Percentiles rank a stretch among this genome's conserved stretches.
Evolutionary conservation across 1,140 invertebrate genomes (phyloP).

Genomic region (Spodoptera litura): DNA sequence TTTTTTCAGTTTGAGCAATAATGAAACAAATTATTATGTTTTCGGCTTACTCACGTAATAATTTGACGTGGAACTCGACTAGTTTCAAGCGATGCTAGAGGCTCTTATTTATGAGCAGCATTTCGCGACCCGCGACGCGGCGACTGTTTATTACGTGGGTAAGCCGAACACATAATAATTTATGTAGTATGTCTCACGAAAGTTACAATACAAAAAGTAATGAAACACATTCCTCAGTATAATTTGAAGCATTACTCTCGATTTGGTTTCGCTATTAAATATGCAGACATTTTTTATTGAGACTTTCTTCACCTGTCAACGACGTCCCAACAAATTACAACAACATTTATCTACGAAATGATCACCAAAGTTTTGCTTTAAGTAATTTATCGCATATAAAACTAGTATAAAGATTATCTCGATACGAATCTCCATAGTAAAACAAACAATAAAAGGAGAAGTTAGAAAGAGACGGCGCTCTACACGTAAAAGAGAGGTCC

Average conservation of each 20-base stretch:
- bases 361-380: slow-evolving; percentile 71
- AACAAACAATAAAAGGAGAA: slow-evolving; percentile 76
- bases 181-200: too few species aligned
- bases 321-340: slow-evolving; percentile 70
- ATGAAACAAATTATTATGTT: too few species aligned
- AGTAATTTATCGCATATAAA: slow-evolving; percentile 83
- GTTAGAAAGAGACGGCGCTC: slow-evolving; percentile 58
- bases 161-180: too few species aligned
- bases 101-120: too few species aligned
- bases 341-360: slow-evolving; percentile 64
- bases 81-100: too few species aligned
- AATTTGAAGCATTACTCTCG: not conserved
- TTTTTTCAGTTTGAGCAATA: too few species aligned
- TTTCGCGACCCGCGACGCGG: too few species aligned
- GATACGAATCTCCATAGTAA: slow-evolving; percentile 74
- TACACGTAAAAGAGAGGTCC: slow-evolving; percentile 61
- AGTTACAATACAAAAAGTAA: too few species aligned
- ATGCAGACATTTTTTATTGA: slow-evolving; percentile 46
- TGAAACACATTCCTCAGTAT: too few species aligned
- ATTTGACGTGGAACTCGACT: too few species aligned
- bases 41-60: too few species aligned
- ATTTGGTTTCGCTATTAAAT: slow-evolving; percentile 12
- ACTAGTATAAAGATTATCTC: slow-evolving; percentile 79
- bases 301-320: slow-evolving; percentile 71
- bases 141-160: too few species aligned